Evolutionary conservation across 2,888 invertebrate species (phyloP), one percentile per base, ranked within the genome.

Genomic region (Paralinhomoeus sp.): DNA sequence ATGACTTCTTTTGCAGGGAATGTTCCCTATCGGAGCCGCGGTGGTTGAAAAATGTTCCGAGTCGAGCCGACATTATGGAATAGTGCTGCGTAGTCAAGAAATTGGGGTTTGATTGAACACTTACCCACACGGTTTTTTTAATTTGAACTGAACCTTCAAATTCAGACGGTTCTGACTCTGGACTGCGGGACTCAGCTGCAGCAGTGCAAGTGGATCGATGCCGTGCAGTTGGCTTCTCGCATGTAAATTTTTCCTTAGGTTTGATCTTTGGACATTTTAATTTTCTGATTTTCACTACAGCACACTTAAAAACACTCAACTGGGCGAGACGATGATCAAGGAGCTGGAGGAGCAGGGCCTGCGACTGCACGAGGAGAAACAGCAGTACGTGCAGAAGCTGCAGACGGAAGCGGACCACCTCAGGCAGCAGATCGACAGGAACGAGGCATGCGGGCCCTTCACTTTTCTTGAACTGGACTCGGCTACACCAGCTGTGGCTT

Each of bases 301-400:
- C 44, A 64, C 63, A 0, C 63, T 61, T 61, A 55, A 55, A 35
- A 62, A 62, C 50, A 54, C 60, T 22, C 57, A 61, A 45, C 46
- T 64, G 24, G 58, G 61, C 31, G 62, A 64, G 48, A 50, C 57
- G 33, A 54, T 64, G 51, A 63, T 64, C 23, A 49, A 57, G 39
- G 61, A 61, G 46, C 51, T 64, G 42, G 63, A 64, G 48, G 52
- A 52, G 36, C 62, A 63, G 37, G 64, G 64, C 17, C 52, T 61
- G 23, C 53, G 59, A 43, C 58, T 64, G 55, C 63, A 62, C 20
- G 54, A 60, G 47, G 63, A 64, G 47, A 61, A 58, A 53, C 63
- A 64, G 45, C 55, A 59, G 43, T 63, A 62, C 50, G 61, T 61
- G 50, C 61, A 62, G 52, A 56, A 58, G 42, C 51, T 64, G 20